phyloP scores from a whole-genome alignment of 1,140 invertebrate species.

The Drosophila nebulosa region DNA sequence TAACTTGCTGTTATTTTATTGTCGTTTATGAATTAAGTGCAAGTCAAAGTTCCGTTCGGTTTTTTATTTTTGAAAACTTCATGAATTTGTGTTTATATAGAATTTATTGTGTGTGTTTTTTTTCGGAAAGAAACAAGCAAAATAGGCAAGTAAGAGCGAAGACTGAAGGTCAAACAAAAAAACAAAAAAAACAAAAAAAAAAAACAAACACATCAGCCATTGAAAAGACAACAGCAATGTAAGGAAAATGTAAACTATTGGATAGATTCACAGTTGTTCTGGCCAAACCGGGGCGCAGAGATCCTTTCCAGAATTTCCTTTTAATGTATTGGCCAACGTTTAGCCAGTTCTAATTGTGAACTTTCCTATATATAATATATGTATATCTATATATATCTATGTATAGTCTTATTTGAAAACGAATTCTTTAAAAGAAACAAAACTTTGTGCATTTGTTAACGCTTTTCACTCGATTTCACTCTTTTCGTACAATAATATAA shows the following conservation, averaged over 20 bases:
- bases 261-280: neutral
- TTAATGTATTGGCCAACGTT: too few relatives aligned
- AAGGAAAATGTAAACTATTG: constrained; percentile 18
- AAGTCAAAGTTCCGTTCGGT: constrained; percentile 37
- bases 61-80: constrained; percentile 1
- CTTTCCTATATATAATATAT: constrained; percentile 12
- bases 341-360: neutral
- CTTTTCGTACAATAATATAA: constrained; percentile 32
- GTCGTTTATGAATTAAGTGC: constrained; percentile 34
- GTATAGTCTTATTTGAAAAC: constrained; percentile 33
- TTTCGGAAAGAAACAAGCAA: constrained; percentile 14
- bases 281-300: neutral
- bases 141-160: constrained; percentile 51
- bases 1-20: constrained; percentile 47
- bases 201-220: constrained; percentile 54
- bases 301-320: neutral
- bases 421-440: constrained; percentile 26
- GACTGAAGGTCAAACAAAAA: constrained; percentile 72
- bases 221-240: constrained; percentile 68
- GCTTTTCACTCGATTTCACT: constrained; percentile 23
- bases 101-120: constrained; percentile 48
- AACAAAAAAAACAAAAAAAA: constrained; percentile 44
- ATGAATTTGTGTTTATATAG: constrained; percentile 56
- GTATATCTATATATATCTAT: constrained; percentile 28
- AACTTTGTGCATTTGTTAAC: constrained; percentile 26